A percentile compares a stretch with the other conserved stretches of the same genome.
Evolutionary conservation across 2,888 invertebrate genomes (phyloP).

Genomic region (Onthophagus sagittarius): DNA sequence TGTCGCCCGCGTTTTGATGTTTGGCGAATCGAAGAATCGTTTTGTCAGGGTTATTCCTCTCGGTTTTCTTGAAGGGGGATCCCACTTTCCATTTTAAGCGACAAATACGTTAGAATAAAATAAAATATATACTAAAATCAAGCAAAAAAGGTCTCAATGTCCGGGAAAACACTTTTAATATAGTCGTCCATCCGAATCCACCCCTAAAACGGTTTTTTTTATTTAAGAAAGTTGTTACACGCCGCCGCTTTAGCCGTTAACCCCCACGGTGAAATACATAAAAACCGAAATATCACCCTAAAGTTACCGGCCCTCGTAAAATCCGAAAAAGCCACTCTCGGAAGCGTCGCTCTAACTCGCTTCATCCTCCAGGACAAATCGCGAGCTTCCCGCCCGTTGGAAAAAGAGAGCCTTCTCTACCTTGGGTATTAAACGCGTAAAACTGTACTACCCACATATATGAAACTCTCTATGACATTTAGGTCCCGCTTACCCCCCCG

Average conservation of each 20-base stretch:
- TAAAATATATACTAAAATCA: too few species aligned
- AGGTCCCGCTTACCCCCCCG: slow-evolving; percentile 45
- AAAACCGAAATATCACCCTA: slow-evolving; percentile 39
- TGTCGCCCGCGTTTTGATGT: slow-evolving; percentile 31
- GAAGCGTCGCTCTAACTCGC: background rate
- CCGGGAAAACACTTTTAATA: background rate
- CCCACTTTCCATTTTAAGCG: background rate
- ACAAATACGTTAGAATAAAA: too few species aligned
- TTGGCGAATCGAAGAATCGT: background rate
- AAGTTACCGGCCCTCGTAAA: slow-evolving; percentile 16
- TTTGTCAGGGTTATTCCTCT: background rate
- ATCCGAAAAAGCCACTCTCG: slow-evolving; percentile 18
- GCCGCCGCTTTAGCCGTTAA: slow-evolving; percentile 41
- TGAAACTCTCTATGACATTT: slow-evolving; percentile 45
- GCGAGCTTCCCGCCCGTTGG: background rate
- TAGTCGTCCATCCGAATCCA: background rate
- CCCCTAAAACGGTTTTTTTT: slow-evolving; percentile 14
- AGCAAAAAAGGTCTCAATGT: background rate
- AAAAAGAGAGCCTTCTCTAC: slow-evolving; percentile 11
- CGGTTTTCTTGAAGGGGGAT: background rate
- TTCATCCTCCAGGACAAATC: slow-evolving; percentile 17
- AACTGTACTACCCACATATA: slow-evolving; percentile 35
- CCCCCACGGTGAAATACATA: slow-evolving; percentile 37
- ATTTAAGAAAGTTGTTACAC: slow-evolving; percentile 30
- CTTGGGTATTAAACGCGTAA: slow-evolving; percentile 22